Conservation (phyloP, 1,140 invertebrate species). For the Lutraria rhynchaena region DNA sequence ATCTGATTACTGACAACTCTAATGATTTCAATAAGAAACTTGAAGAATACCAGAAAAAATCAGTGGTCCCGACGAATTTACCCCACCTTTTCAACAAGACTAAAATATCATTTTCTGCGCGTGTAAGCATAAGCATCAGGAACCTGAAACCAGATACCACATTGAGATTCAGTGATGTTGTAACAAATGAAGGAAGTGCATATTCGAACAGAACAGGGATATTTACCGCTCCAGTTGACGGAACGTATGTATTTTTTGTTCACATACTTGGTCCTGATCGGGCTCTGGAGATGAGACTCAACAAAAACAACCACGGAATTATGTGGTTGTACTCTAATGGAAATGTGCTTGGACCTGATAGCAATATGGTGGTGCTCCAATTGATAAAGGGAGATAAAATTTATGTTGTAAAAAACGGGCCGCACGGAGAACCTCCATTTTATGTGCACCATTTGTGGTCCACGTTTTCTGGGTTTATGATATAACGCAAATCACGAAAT, state of each 20-base stretch:
- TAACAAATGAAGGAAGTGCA: constrained; percentile 5
- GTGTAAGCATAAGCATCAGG: not conserved
- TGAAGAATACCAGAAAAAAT: too few relatives aligned
- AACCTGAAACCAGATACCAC: not conserved
- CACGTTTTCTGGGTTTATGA: constrained; percentile 12
- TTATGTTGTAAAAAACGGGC: constrained; percentile 4
- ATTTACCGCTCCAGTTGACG: constrained; percentile 1
- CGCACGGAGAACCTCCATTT: not conserved
- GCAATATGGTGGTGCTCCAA: constrained; percentile 23
- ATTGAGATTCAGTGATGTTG: not conserved
- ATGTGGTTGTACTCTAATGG: constrained; percentile 1
- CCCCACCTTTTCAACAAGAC: too few relatives aligned
- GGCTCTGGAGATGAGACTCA: not conserved
- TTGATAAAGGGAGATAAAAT: not conserved
- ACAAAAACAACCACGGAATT: not conserved
- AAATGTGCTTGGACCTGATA: not conserved
- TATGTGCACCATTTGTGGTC: constrained; percentile 14
- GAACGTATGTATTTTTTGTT: constrained; percentile 7
- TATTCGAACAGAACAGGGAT: not conserved
- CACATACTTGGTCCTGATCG: not conserved
- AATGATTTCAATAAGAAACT: too few relatives aligned
- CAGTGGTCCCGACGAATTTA: too few relatives aligned
- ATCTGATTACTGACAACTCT: too few relatives aligned
- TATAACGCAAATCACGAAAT: too few relatives aligned
- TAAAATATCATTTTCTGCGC: constrained; percentile 21